Evolutionary conservation across 1,140 invertebrate species (phyloP), one percentile per base, ranked within the genome.

Genomic region (Oryctes rhinoceros): DNA sequence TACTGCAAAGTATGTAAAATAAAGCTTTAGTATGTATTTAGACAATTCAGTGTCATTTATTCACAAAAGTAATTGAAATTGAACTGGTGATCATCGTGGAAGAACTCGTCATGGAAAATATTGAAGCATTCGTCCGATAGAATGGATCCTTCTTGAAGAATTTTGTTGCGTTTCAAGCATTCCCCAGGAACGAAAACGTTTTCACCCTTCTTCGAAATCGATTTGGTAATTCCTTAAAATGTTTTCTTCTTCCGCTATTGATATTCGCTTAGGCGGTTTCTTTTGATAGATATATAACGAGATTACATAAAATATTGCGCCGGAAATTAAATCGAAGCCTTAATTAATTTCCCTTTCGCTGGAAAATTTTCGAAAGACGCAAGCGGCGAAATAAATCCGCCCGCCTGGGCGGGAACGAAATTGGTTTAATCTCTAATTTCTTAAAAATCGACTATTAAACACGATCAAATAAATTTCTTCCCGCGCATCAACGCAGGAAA

Each of bases 301-400:
- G 53, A 59, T 59, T 59, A n/a, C n/a, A 59, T 59, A 59, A 59
- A 59, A 59, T 59, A 59, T 59, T 59, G 6, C 53, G n/a, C 15
- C 18, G 53, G n/a, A 59, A 59, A 59, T 59, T 59, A 44, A 44
- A 44, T 44, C 39, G 5, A 44, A 44, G 39, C 39, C 39, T 44
- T 44, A 44, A 44, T 44, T 44, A 59, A 59, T 59, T 18, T 18
- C 18, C 18, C 15, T n/a, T 59, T 59, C 18, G 53, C 15, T 7
- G 5, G 15, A n/a, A 59, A 59, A 18, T 18, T 59, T 59, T 18
- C 53, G 18, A 59, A 59, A 18, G 53, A n/a, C 15, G 53, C 18
- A 59, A 7, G 53, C 5, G 18, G 53, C 6, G 15, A 59, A 59
- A 59, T 59, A 59, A 59, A 59, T 59, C 53, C n/a, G 1, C 18